A percentile compares a stretch with the other conserved stretches of the same genome.
These are phyloP conservation scores for Chiloscyllium punctatum DNA, from an alignment of 2,797 vertebrate genomes.

Conservation along the genomic window DNA sequence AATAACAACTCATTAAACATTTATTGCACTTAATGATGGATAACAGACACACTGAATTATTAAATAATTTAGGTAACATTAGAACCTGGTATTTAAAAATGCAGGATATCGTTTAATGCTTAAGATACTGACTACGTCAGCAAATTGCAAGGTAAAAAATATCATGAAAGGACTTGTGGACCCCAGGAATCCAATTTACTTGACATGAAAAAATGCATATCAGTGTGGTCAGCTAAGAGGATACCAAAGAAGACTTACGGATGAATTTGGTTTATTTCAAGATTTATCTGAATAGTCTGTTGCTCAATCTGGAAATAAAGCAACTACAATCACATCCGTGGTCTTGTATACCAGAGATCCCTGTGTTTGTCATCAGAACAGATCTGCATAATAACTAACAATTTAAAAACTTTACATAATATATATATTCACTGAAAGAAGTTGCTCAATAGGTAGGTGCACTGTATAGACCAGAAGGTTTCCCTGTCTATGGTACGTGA, in stretches of 20 bases:
- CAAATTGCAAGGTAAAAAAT: neutral
- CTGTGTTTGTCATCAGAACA: neutral
- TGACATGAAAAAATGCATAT: neutral
- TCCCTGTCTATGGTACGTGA: neutral
- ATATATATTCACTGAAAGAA: neutral
- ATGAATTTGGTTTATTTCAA: neutral
- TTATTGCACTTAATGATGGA: constrained; percentile 27
- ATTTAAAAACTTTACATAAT: neutral
- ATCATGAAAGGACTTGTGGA: neutral
- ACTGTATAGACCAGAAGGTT: neutral
- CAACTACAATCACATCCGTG: neutral
- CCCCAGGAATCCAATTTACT: neutral
- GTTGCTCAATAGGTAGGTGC: neutral
- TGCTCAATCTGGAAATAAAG: neutral
- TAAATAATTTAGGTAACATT: constrained; percentile 42
- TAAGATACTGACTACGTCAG: neutral
- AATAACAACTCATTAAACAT: neutral
- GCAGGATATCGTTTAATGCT: too few species aligned
- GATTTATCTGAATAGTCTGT: neutral
- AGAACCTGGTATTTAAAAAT: neutral
- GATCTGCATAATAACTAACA: neutral
- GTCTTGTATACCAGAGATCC: neutral
- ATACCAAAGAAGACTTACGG: neutral
- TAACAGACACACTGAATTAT: constrained; percentile 16
- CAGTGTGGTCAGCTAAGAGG: neutral